Percentiles rank a stretch among this genome's conserved stretches.
Evolutionary conservation across 2,113 vertebrate species (phyloP).

Genomic region (Grus americana): DNA sequence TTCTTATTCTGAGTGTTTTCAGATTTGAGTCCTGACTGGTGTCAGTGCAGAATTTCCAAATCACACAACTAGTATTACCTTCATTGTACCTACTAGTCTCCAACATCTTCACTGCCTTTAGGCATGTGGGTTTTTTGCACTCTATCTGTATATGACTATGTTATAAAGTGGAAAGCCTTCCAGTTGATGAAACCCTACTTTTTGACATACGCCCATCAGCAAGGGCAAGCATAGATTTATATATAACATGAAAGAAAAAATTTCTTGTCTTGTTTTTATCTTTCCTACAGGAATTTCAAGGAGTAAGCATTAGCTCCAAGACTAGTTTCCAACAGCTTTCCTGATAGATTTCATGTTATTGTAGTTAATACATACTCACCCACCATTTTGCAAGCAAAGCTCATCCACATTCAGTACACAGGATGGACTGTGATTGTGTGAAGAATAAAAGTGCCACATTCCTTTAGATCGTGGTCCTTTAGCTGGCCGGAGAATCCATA

Average conservation of each 20-base stretch:
- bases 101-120: background rate
- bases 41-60: background rate
- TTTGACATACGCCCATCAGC: background rate
- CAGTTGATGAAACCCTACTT: background rate
- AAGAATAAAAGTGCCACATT: background rate
- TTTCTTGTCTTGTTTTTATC: background rate
- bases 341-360: background rate
- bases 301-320: background rate
- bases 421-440: background rate
- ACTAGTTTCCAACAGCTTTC: background rate
- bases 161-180: background rate
- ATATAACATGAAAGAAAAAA: background rate
- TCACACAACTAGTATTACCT: background rate
- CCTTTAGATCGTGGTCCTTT: background rate
- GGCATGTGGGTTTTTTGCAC: background rate
- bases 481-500: background rate
- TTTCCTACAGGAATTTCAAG: background rate
- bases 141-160: background rate
- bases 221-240: background rate
- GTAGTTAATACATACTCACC: background rate
- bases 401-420: background rate
- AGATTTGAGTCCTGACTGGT: background rate
- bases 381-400: background rate
- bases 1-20: background rate
- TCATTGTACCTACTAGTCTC: background rate